A percentile compares a stretch with the other conserved stretches of the same genome.
phyloP scores from a whole-genome alignment of 2,888 invertebrate genomes.

The Tenodera sinensis region DNA sequence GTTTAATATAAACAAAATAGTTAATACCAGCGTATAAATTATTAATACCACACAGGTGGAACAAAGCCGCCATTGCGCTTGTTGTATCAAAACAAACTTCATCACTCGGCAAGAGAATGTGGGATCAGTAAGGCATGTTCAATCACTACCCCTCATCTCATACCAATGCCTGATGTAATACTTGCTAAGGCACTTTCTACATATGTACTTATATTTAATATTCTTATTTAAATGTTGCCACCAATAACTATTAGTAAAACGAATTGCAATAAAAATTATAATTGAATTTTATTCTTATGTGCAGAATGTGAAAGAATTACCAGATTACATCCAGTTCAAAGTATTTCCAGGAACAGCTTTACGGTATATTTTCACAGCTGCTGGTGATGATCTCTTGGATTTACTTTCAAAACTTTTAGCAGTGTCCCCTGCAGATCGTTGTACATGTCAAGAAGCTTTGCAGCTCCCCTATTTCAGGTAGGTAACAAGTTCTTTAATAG shows the following conservation, averaged over 20 bases:
- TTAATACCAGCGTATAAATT: no score
- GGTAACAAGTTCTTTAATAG: not conserved
- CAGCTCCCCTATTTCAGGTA: slow-evolving; percentile 84
- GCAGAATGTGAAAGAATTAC: slow-evolving; percentile 67
- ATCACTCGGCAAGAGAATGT: no score
- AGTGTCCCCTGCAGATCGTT: slow-evolving; percentile 78
- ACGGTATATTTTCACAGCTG: slow-evolving; percentile 92
- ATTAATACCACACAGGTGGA: no score
- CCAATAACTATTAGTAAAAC: not conserved
- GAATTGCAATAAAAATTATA: not conserved
- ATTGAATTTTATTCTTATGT: slow-evolving; percentile 27
- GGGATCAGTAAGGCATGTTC: no score
- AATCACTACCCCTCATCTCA: no score
- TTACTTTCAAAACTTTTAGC: slow-evolving; percentile 73
- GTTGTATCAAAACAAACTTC: no score
- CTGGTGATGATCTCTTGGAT: slow-evolving; percentile 83
- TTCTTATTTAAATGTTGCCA: no score
- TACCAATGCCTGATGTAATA: no score
- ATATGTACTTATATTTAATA: no score
- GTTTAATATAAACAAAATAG: no score
- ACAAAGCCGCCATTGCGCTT: no score
- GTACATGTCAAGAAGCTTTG: slow-evolving; percentile 78
- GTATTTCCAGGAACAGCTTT: slow-evolving; percentile 78
- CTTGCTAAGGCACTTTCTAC: no score
- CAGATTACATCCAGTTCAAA: slow-evolving; percentile 93